phyloP scores from a whole-genome alignment of 2,888 invertebrate species.

The Leuctra nigra region DNA sequence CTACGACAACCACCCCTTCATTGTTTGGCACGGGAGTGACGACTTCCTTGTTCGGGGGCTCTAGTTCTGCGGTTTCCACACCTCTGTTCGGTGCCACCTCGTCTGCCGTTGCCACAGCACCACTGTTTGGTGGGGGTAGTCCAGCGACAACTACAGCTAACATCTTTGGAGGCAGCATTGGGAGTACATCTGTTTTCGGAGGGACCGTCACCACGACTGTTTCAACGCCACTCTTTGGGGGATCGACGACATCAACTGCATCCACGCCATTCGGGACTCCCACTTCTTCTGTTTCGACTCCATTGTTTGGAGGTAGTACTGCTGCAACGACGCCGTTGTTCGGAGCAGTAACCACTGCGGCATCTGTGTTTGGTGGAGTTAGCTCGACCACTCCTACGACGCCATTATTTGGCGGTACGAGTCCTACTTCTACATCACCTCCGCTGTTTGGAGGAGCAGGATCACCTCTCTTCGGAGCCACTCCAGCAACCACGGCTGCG shows the following conservation, averaged over 20 bases:
- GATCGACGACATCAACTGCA: constrained; percentile 23
- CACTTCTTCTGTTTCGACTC: not conserved
- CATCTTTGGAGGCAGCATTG: constrained; percentile 23
- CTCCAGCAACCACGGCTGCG: not conserved
- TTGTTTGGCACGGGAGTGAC: constrained; percentile 4
- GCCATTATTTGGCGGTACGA: constrained; percentile 10
- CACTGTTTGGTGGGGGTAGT: constrained; percentile 37
- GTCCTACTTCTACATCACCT: constrained; percentile 17
- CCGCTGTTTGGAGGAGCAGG: no score
- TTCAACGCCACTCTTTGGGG: constrained; percentile 25
- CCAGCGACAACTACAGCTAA: constrained; percentile 30
- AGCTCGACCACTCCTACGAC: not conserved
- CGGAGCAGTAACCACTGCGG: constrained; percentile 11
- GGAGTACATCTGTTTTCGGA: not conserved
- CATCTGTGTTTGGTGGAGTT: not conserved
- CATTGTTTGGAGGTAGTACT: not conserved
- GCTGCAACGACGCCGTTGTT: not conserved
- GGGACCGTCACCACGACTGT: not conserved
- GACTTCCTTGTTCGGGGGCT: constrained; percentile 22
- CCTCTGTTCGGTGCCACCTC: constrained; percentile 23
- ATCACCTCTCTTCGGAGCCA: no score
- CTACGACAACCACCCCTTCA: not conserved
- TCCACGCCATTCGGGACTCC: constrained; percentile 5
- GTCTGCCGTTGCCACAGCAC: constrained; percentile 31
- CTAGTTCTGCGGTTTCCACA: constrained; percentile 26